Evolutionary conservation across 2,113 vertebrate species (phyloP), one percentile per base, ranked within the genome.

Genomic region (Indri indri): DNA sequence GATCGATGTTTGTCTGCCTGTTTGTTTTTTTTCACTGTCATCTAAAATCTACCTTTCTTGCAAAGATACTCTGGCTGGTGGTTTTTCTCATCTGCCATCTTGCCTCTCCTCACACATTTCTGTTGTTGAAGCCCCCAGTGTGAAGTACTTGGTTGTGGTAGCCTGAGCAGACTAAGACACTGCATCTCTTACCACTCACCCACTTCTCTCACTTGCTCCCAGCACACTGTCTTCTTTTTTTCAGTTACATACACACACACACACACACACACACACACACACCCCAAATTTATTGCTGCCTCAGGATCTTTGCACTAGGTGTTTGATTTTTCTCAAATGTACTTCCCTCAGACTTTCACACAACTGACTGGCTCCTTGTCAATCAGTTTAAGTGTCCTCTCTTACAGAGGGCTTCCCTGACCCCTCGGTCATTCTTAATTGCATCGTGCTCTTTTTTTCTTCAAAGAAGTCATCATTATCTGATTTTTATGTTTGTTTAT

Each of bases 401-500:
- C 61, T 92, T 76, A 30, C 18, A 77, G 76, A 88, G 45, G 83
- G 1, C 59, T 83, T 70, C 76, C 52, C n/a, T 82, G 92, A 87
- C 27, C 34, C 85, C 34, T 42, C 54, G 27, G 32, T 68, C 63
- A 73, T 71, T 90, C 59, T 90, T 45, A 92, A 40, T 89, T 45
- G 45, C 34, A 52, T 86, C 57, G 20, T 89, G 63, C 14, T 65
- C 30, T 65, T 87, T 80, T 80, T 59, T 82, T 32, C 59, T 81
- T 68, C 47, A 54, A 16, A 73, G 25, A 65, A 92, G 25, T 73
- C 37, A 40, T 65, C 59, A 27, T 65, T n/a, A 79, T 37, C 47
- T 87, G 50, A 37, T 81, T 86, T 92, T 95, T 71, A 66, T 79
- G 9, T 82, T 57, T 82, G 79, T 90, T 86, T 90, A 22, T 83